Evolutionary conservation across 2,888 invertebrate species (phyloP), one percentile per base, ranked within the genome.

Genomic region (Microdon myrmicae): DNA sequence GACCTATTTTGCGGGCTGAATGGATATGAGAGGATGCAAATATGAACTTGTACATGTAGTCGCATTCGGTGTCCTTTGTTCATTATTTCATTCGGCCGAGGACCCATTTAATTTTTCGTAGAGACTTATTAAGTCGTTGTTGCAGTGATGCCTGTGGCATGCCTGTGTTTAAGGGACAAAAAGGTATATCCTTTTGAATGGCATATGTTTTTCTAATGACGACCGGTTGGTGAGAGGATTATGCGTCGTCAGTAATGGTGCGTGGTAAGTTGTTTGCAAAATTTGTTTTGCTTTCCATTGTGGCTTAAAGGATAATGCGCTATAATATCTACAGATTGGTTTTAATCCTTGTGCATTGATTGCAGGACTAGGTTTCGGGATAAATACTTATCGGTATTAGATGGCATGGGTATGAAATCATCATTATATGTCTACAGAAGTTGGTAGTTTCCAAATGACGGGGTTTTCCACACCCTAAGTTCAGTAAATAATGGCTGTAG

Each of bases 261-360:
- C 44, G 48, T 67, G 68, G 70, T 70, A 74, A 73, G 73, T 73
- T 74, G 74, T 76, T 76, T 75, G 71, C 70, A 71, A 53, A 66
- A 71, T 72, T 71, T 75, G 75, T 76, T 77, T 66, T 66, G 58
- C 64, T 53, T 13, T 53, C 58, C 34, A 48, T 66, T 76, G 72
- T 69, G 73, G 71, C 71, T 76, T 75, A 70, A 69, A 71, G 75
- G 76, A 77, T 77, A 75, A 77, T 75, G 71, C 69, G 75, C 68
- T 47, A 66, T 66, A 66, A 66, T 66, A 58, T 37, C 53, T 34
- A 34, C 25, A 45, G 51, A 59, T 66, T 58, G 47, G 58, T 53
- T 53, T 59, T 66, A 58, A 58, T 66, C 53, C 58, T 41, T 48
- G 20, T 35, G 39, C 56, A 66, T 53, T 53, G 47, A 66, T 64